Evolutionary conservation across 2,797 vertebrate genomes (phyloP), one percentile per base, ranked within the genome.

Genomic region (Pipistrellus pygmaeus): DNA sequence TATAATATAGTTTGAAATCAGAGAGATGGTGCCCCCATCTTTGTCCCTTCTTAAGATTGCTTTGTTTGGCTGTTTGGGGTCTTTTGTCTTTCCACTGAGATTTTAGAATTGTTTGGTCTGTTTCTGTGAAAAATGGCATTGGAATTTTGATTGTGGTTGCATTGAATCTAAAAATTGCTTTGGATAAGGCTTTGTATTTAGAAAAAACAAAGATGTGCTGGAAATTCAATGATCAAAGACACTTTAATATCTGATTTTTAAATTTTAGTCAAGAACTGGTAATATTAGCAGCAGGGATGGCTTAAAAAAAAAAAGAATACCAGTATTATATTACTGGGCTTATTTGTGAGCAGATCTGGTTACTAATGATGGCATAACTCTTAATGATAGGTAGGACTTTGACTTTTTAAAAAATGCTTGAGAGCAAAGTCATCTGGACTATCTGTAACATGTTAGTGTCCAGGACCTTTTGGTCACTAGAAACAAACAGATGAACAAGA

Each of bases 391-490:
- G 25, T 81, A 81, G 30, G 75, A 85, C 69, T 85, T 78, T 75
- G 51, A 69, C 86, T 95, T 88, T n/a, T 32, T 60, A 68, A 90
- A 92, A 84, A 84, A 57, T 88, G n/a, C 68, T 60, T 60, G n/a
- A 81, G 20, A 90, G 75, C 14, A 85, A 81, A 89, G 12, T 46
- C 32, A 44, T 32, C 48, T 53, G 48, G 6, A 25, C 8, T 78
- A 8, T 72, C 38, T 68, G 1, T 68, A 66, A 38, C 8, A 69
- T 44, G n/a, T 20, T 48, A 41, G 48, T 41, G n/a, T 57, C 62
- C 15, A 9, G 44, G 13, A 53, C 8, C 13, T n/a, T 72, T 23
- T 77, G 83, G 30, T 83, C 20, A 91, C 27, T 48, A 35, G 77
- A 78, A 51, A 93, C 25, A 80, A 44, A 78, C 9, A 62, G 21